Evolutionary conservation across 1,140 invertebrate genomes (phyloP), one percentile per base, ranked within the genome.

Genomic region (Bombus pyrosoma): DNA sequence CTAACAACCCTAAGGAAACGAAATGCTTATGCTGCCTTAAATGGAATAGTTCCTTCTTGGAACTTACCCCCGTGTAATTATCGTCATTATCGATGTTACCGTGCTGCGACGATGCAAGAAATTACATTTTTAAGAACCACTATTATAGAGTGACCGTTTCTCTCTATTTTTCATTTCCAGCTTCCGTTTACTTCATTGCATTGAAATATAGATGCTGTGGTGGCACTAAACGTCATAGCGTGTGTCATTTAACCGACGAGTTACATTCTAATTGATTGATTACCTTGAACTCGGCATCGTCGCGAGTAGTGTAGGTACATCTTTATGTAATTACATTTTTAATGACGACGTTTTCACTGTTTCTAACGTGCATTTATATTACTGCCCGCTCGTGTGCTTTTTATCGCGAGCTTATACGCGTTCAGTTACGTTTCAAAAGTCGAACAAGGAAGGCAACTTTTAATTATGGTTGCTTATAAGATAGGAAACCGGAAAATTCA

Each of bases 151-250:
- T 66, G 15, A 0, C 0, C 2, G 6, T 6, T 34, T 68, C 18
- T n/a, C 0, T 34, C 5, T 66, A 18, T 66, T 22, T 0, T 34
- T 0, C 6, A 15, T 66, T 66, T 18, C 64, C 0, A 66, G 4
- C 15, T 34, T 32, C 13, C 8, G 6, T 9, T 22, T 18, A 8
- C 0, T n/a, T 13, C 0, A 8, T 53, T 53, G 1, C 0, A 12
- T 8, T 64, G n/a, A 64, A 64, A 64, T 64, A 64, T 64, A 32
- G 0, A 64, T 32, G 12, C 0, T 32, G 3, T 9, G 12, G 1
- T 32, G 5, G 62, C 0, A 64, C 1, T n/a, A 64, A 64, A 15
- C 62, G 13, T 0, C 4, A n/a, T 32, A 10, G n/a, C 12, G n/a
- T 32, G n/a, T 15, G 13, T 32, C 5, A 6, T n/a, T 64, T 64